Conservation (phyloP, 2,888 invertebrate species). For the Apotomis turbidana region DNA sequence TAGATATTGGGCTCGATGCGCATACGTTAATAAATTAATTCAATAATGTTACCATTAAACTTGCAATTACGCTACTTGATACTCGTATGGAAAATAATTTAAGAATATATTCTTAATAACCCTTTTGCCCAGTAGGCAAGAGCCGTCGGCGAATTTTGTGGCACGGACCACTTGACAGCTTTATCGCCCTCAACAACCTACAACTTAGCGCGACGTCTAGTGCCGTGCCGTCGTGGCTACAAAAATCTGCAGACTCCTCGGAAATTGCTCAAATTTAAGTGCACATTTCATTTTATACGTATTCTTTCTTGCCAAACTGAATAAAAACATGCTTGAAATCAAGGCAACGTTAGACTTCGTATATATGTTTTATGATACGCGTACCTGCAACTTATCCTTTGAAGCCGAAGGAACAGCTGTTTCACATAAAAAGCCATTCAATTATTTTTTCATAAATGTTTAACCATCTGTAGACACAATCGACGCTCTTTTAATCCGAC, state of each 20-base stretch:
- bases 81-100: constrained; percentile 5
- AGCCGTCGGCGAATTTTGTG: not conserved
- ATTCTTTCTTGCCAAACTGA: not conserved
- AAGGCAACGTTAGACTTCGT: not conserved
- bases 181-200: not conserved
- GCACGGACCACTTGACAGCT: not conserved
- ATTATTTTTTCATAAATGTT: constrained; percentile 15
- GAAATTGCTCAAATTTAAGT: not conserved
- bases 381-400: constrained; percentile 22
- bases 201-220: not conserved
- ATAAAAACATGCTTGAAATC: constrained; percentile 2
- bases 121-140: not conserved
- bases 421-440: constrained; percentile 12
- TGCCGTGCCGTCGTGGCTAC: not conserved
- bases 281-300: not conserved
- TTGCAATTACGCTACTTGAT: constrained; percentile 6
- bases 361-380: not conserved
- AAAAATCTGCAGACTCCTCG: not conserved
- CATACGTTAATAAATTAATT: constrained; percentile 8
- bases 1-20: constrained; percentile 14
- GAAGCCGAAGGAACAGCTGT: constrained; percentile 30
- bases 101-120: not conserved
- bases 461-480: constrained; percentile 19
- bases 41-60: constrained; percentile 14
- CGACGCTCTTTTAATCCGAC: constrained; percentile 24